A percentile compares a stretch with the other conserved stretches of the same genome.
Conservation (phyloP, 2,888 invertebrate species). For the Thymelicus sylvestris region DNA sequence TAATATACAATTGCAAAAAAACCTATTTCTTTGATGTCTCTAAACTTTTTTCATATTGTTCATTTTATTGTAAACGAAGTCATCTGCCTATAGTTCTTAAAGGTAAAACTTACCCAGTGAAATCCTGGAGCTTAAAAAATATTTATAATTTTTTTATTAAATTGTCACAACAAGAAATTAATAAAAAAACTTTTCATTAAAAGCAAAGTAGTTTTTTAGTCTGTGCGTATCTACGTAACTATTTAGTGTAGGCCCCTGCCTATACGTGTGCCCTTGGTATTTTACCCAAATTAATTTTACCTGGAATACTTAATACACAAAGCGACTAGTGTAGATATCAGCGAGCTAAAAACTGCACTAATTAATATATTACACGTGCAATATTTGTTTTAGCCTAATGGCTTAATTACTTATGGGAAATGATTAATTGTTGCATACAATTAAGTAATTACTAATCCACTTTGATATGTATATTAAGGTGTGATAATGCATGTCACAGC, state of each 20-base stretch:
- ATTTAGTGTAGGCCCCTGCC: not conserved
- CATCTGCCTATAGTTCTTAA: no score
- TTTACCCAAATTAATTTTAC: constrained; percentile 21
- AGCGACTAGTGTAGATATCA: constrained; percentile 13
- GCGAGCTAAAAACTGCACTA: constrained; percentile 25
- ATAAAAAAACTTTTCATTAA: no score
- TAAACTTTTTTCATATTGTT: no score
- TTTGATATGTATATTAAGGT: constrained; percentile 50
- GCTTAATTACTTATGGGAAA: constrained; percentile 43
- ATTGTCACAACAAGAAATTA: no score
- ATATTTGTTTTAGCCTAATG: constrained; percentile 36
- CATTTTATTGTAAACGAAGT: no score
- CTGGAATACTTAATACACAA: constrained; percentile 16
- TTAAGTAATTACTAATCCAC: constrained; percentile 56
- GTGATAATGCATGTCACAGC: constrained; percentile 47
- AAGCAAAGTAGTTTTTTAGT: no score
- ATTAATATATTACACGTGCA: constrained; percentile 34
- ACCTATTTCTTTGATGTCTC: no score
- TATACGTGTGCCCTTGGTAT: not conserved
- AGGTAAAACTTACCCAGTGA: no score
- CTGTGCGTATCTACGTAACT: no score
- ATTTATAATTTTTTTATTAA: no score
- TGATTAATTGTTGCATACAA: constrained; percentile 61
- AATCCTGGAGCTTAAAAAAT: no score
- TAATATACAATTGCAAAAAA: no score